Conservation (phyloP, 2,113 vertebrate genomes). For the Mesoclemmys tuberculata region DNA sequence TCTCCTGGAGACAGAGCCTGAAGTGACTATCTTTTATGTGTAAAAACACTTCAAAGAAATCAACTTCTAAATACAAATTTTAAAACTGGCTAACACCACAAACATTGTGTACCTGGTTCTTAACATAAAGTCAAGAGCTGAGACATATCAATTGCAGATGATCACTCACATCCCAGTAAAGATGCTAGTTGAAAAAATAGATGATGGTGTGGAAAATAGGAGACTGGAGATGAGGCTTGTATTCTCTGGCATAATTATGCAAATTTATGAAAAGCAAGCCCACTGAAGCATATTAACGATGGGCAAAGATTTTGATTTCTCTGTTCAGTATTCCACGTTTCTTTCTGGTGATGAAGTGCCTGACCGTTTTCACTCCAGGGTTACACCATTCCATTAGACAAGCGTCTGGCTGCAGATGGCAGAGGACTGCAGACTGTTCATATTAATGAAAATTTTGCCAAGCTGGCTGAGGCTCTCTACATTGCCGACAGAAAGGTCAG, state of each 20-base stretch:
- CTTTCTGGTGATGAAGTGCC: slow-evolving; percentile 17
- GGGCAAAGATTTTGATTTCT: neutral
- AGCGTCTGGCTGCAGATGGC: slow-evolving; percentile 96
- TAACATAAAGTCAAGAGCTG: neutral
- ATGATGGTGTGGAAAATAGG: fast-evolving
- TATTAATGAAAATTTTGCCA: slow-evolving; percentile 99
- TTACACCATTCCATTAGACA: slow-evolving; percentile 98
- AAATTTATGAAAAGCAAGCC: neutral
- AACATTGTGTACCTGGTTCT: neutral
- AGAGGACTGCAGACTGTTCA: slow-evolving; percentile 96
- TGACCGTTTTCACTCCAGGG: slow-evolving; percentile 80
- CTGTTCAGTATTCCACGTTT: neutral
- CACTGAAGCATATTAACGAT: neutral
- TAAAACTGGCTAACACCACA: neutral
- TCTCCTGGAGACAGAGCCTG: neutral
- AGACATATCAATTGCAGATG: neutral
- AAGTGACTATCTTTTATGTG: neutral
- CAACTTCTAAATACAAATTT: neutral
- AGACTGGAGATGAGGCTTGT: neutral
- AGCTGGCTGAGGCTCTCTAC: slow-evolving; percentile 96
- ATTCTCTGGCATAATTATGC: neutral
- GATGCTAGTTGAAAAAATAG: neutral
- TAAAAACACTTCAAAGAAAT: neutral
- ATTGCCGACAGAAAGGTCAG: slow-evolving; percentile 97
- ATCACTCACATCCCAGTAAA: neutral